A percentile compares a stretch with the other conserved stretches of the same genome.
Evolutionary conservation across 2,113 vertebrate species (phyloP).

Genomic region (Calyptommatus sinebrachiatus): DNA sequence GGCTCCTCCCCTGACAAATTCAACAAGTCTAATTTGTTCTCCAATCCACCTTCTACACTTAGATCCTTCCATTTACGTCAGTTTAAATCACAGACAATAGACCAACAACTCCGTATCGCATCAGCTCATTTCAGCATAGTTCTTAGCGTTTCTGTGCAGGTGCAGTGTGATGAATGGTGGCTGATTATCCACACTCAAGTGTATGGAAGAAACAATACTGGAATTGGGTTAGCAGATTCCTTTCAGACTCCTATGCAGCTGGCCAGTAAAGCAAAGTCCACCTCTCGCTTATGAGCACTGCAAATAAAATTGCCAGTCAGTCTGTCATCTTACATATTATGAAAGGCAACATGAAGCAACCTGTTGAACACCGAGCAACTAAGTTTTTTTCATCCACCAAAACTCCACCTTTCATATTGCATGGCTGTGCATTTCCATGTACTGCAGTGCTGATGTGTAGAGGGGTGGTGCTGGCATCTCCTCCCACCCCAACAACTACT

Average conservation of each 20-base stretch:
- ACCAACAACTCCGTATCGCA: background rate
- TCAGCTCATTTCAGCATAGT: constrained; percentile 8
- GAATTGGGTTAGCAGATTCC: constrained; percentile 42
- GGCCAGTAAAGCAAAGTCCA: constrained; percentile 38
- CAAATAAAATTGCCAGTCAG: constrained; percentile 23
- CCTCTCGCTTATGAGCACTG: constrained; percentile 16
- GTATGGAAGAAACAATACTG: constrained; percentile 43
- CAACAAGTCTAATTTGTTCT: constrained; percentile 11
- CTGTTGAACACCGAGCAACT: constrained; percentile 18
- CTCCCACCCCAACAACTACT: too few relatives aligned
- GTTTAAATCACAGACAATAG: constrained; percentile 5
- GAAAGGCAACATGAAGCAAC: constrained; percentile 11
- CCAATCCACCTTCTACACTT: accelerated
- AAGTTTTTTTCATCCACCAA: background rate
- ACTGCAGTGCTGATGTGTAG: too few relatives aligned
- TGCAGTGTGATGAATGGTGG: constrained; percentile 61
- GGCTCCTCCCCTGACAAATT: background rate
- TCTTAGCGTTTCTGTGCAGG: constrained; percentile 50
- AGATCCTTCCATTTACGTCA: background rate
- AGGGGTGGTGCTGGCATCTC: too few relatives aligned
- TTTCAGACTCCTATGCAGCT: constrained; percentile 54
- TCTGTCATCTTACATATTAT: constrained; percentile 34
- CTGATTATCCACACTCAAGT: constrained; percentile 55
- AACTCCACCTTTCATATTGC: background rate
- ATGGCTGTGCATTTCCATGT: background rate